Base-by-base conservation (phyloP, 2,113 vertebrate genomes). In the Sclerurus mexicanus region DNA sequence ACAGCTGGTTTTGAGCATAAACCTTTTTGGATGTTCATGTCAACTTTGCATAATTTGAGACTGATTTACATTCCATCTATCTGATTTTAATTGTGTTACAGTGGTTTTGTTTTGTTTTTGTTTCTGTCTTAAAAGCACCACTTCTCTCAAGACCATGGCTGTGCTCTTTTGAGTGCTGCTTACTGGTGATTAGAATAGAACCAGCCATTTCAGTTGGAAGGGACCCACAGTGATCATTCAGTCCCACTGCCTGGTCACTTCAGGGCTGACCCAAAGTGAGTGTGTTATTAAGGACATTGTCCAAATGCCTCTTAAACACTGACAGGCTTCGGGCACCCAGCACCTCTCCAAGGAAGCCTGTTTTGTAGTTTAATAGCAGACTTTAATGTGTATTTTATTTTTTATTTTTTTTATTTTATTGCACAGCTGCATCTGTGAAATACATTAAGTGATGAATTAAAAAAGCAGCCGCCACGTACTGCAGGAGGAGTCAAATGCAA, bases 11-110 rank as follows among this genome's bases (percentile, higher is more conserved):
- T 82, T 72, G 60, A 39, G 28, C 52, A 68, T 22, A 47, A 39
- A 40, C 14, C 7, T 60, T 47, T 68, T 39, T 46, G 15, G 8
- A 37, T 14, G 2, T 58, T 91, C n/a, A 46, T 0, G 0, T 67
- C 56, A 75, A 59, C 21, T 71, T 85, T 2, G 4, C 4, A 1
- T 75, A 31, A 67, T 58, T 81, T 44, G 71, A 44, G 14, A 17
- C 6, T 44, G 35, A n/a, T 58, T 52, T 69, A 18, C 4, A 2
- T 76, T 59, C 44, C 2, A 3, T n/a, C 6, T 56, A 0, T 50
- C 46, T 56, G 56, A 44, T 63, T 53, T 55, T 37, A 53, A 47
- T 50, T n/a, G 23, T 12, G 44, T 68, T 35, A 35, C 13, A 47
- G n/a, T 47, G 64, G 33, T 22, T 25, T 47, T 15, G 28, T 66